A percentile compares a stretch with the other conserved stretches of the same genome.
phyloP scores from a whole-genome alignment of 2,888 invertebrate species.

The Eupithecia centaureata region DNA sequence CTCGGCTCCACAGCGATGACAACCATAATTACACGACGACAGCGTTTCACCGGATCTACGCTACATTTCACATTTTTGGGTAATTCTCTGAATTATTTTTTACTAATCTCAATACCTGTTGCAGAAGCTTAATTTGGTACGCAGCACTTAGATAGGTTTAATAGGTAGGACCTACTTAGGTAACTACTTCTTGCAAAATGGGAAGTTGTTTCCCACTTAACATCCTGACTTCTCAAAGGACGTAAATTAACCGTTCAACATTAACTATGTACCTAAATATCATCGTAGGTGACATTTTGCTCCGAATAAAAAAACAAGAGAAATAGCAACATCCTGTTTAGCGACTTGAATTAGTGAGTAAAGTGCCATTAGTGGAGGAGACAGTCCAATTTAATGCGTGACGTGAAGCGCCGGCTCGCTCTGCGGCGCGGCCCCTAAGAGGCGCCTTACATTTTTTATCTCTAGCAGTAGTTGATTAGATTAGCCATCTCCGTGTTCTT shows the following conservation, averaged over 20 bases:
- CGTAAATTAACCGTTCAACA: background rate
- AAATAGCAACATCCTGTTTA: background rate
- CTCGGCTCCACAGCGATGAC: background rate
- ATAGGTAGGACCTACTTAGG: background rate
- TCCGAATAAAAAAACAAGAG: no score
- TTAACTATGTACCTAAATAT: background rate
- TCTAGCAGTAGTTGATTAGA: constrained; percentile 38
- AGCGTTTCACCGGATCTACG: background rate
- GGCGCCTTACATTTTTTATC: constrained; percentile 32
- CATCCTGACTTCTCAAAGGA: background rate
- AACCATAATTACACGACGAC: constrained; percentile 12
- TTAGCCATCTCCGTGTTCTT: constrained; percentile 39
- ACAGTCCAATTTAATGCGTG: no score
- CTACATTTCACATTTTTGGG: background rate
- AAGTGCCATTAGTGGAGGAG: constrained; percentile 27
- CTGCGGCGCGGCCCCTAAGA: no score
- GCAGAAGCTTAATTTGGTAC: no score
- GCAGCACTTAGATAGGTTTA: no score
- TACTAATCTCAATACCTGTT: background rate
- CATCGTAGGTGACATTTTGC: background rate
- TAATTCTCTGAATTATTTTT: background rate
- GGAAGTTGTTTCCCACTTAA: background rate
- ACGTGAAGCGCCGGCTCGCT: no score
- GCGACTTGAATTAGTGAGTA: constrained; percentile 12
- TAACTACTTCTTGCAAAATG: background rate